Evolutionary conservation across 2,113 vertebrate species (phyloP), one percentile per base, ranked within the genome.

Genomic region (Pionites leucogaster): DNA sequence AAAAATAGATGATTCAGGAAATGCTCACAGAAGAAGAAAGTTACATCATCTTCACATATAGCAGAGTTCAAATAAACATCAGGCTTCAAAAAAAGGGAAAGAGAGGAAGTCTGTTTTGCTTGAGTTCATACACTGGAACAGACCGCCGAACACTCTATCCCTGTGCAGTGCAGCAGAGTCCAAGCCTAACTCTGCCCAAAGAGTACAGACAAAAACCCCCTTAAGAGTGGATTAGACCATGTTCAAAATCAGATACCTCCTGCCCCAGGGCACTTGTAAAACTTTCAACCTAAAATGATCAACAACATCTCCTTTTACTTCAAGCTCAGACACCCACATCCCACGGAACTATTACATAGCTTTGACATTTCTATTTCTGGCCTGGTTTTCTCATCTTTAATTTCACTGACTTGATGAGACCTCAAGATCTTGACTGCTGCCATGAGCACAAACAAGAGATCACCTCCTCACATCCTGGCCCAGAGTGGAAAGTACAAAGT

Each of bases 1-100:
- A 94, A 93, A 96, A 96, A 93, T 82, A 96, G 81, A 91, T 70
- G 91, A 37, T 65, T 94, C 86, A 87, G 93, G 95, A 96, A 96
- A 86, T 65, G 84, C 92, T 83, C 27, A 47, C 11, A 89, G 75
- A 47, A 92, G 88, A 86, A 17, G 65, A 92, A 64, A 44, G 11
- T 94, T 63, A 96, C 83, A 85, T 96, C 90, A 96, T 65, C 88
- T 46, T 93, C 91, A 85, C 65, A 93, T 94, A 96, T 35, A 95
- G 81, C 67, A 82, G 1, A 95, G 57, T 39, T 82, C 92, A 97
- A 95, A 91, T 84, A 94, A 97, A 96, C 88, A 96, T 27, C 47
- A 89, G n/a, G 47, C 25, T 92, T 94, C 67, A 91, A 46, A 69
- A 81, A 88, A 68, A 90, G 19, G 9, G 46, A 87, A 44, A 44